Evolutionary conservation across 92 coral and sea anemone species (phyloP).

Genomic region (Palythoa grandiflora): DNA sequence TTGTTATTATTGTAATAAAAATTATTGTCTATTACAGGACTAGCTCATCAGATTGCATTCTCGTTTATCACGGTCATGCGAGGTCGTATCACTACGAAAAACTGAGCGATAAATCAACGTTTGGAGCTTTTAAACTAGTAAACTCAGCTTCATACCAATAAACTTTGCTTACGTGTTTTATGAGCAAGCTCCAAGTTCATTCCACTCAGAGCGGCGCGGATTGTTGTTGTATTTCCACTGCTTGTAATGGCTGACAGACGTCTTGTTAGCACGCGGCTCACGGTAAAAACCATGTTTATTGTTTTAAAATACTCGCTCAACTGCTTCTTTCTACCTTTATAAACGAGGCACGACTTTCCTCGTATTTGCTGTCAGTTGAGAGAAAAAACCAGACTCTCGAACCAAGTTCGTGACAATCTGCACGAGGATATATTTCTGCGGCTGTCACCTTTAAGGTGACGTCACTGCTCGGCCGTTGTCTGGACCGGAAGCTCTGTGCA

Average conservation of each 20-base stretch:
- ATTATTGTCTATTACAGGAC: not conserved
- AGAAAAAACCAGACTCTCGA: not conserved
- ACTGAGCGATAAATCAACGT: not conserved
- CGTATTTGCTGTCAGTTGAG: not conserved
- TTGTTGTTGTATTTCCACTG: not conserved
- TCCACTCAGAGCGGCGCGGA: not conserved
- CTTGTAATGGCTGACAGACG: not conserved
- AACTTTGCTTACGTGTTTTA: constrained; percentile 1
- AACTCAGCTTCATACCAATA: not conserved
- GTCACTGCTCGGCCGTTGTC: too few relatives aligned
- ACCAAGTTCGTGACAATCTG: not conserved
- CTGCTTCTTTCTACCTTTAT: not conserved
- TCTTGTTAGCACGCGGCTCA: not conserved
- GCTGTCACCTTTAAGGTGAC: too few relatives aligned
- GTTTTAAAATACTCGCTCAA: not conserved
- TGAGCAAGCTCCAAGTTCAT: not conserved
- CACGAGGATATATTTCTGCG: not conserved
- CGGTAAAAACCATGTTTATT: not conserved
- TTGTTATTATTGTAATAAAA: not conserved
- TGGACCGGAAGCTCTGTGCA: too few relatives aligned
- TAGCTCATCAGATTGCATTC: not conserved
- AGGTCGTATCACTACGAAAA: not conserved
- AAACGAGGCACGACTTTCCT: not conserved
- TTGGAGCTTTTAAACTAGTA: not conserved
- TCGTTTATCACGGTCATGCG: not conserved